These are phyloP conservation scores for Chrysomallon squamiferum DNA, from an alignment of 1,140 invertebrate species.

Conservation along the genomic window DNA sequence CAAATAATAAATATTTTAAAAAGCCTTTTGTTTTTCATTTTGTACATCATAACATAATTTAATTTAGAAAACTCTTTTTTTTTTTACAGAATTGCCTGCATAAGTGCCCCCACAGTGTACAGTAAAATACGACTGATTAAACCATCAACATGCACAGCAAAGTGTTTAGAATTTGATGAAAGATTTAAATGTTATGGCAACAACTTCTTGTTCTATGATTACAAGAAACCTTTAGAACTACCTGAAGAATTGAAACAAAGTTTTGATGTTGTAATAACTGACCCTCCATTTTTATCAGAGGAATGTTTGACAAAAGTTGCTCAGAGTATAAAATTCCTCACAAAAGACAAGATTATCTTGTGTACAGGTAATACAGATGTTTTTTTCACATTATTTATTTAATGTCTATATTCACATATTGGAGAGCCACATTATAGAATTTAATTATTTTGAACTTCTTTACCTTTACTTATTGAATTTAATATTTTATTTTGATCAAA, in stretches of 20 bases:
- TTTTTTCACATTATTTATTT: too few species aligned
- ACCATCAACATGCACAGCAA: conserved; percentile 36
- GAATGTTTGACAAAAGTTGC: conserved; percentile 90
- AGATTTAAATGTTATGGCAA: conserved; percentile 80
- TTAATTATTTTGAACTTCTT: too few species aligned
- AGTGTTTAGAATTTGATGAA: conserved; percentile 73
- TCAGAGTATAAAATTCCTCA: conserved; percentile 77
- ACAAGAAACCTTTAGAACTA: conserved; percentile 79
- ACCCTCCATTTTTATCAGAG: conserved; percentile 93
- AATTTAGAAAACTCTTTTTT: too few species aligned
- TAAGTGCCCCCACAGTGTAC: conserved; percentile 91
- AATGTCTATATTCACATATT: too few species aligned
- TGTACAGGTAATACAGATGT: conserved; percentile 77
- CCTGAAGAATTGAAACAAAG: conserved; percentile 68
- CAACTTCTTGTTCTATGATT: conserved; percentile 91
- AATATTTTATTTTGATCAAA: too few species aligned
- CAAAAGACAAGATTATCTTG: conserved; percentile 83
- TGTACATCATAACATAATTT: too few species aligned
- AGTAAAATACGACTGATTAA: conserved; percentile 63
- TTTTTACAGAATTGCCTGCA: conserved; percentile 73
- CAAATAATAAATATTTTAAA: too few species aligned
- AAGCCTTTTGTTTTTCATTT: too few species aligned
- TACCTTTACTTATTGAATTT: too few species aligned
- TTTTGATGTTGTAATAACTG: conserved; percentile 88
- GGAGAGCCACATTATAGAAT: too few species aligned